Percentiles rank a stretch among this genome's conserved stretches.
Evolutionary conservation across 2,797 vertebrate species (phyloP).

Genomic region (Molothrus aeneus): DNA sequence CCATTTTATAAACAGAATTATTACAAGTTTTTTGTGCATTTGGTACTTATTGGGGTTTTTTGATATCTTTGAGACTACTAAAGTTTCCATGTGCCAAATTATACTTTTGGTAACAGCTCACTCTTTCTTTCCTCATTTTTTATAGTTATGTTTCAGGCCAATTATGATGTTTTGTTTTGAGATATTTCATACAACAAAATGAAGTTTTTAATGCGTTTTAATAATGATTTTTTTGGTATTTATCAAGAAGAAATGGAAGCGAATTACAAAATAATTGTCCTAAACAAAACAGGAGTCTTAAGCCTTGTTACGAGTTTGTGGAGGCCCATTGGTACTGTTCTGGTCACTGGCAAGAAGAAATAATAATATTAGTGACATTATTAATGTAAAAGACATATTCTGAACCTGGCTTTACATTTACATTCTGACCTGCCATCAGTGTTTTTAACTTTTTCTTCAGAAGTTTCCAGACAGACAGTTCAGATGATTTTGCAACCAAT

Average conservation of each 20-base stretch:
- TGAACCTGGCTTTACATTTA: background rate
- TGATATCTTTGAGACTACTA: background rate
- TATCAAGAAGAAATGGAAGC: background rate
- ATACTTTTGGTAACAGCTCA: background rate
- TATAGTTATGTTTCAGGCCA: background rate
- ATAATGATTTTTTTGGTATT: background rate
- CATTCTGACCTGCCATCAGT: background rate
- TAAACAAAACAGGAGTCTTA: background rate
- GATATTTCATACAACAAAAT: background rate
- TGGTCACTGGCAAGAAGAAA: background rate
- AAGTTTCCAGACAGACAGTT: background rate
- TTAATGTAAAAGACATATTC: background rate
- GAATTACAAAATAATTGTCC: background rate
- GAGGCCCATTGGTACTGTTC: background rate
- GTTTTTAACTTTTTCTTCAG: background rate
- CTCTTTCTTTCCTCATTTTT: background rate
- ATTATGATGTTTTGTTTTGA: background rate
- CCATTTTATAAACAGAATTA: background rate
- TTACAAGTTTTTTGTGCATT: background rate
- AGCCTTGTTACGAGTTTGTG: background rate
- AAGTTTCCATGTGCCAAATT: background rate
- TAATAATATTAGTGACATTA: background rate
- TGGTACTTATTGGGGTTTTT: background rate
- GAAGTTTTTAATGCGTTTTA: background rate
- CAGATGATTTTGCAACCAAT: background rate